Conservation (phyloP, 2,888 invertebrate species). For the Noctua fimbriata region DNA sequence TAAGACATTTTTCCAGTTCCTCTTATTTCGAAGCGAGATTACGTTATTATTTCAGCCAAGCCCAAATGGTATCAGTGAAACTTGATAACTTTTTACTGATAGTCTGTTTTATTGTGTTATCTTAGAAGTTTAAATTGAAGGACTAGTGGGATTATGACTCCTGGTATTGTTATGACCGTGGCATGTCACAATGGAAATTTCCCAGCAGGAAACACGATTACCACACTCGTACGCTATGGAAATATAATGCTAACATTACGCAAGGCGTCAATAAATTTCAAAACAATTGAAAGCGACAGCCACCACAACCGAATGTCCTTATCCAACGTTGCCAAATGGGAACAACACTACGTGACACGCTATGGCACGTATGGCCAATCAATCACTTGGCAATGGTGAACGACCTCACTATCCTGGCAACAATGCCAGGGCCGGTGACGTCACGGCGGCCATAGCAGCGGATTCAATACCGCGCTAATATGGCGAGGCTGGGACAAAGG, state of each 20-base stretch:
- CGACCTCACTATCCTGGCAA: slow-evolving; percentile 79
- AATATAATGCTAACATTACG: slow-evolving; percentile 59
- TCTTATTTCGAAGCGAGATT: background rate
- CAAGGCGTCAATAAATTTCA: slow-evolving; percentile 66
- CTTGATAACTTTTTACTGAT: background rate
- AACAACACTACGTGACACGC: slow-evolving; percentile 62
- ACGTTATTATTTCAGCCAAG: background rate
- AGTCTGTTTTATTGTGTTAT: background rate
- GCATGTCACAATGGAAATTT: slow-evolving; percentile 31
- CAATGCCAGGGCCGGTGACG: slow-evolving; percentile 74
- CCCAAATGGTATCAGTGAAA: background rate
- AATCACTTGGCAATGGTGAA: slow-evolving; percentile 80
- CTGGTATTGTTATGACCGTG: slow-evolving; percentile 12
- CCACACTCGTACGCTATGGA: slow-evolving; percentile 56
- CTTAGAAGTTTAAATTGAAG: background rate
- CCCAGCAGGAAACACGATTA: slow-evolving; percentile 51
- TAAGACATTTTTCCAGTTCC: background rate
- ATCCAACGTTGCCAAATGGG: slow-evolving; percentile 69
- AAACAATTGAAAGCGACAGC: slow-evolving; percentile 70
- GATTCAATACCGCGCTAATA: slow-evolving; percentile 67
- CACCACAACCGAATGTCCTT: slow-evolving; percentile 68
- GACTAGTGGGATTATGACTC: background rate
- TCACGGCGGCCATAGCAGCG: slow-evolving; percentile 67
- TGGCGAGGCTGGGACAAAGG: slow-evolving; percentile 65
- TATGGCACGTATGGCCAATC: slow-evolving; percentile 78